phyloP scores from a whole-genome alignment of 2,797 vertebrate species.

The Hyperoplus lanceolatus region DNA sequence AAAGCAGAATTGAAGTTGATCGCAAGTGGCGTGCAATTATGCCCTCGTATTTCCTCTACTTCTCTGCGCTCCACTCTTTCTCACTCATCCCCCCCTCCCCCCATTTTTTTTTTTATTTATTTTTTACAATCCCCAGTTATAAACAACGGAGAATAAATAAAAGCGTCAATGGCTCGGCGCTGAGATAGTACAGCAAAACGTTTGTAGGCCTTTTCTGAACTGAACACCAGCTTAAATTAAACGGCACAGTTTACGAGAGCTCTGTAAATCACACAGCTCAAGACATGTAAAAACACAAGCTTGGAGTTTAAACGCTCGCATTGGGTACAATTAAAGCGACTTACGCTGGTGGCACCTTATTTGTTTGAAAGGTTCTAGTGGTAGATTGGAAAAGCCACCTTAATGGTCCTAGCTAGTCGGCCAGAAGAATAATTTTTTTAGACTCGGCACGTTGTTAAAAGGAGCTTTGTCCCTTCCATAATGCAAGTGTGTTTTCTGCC shows the following conservation, averaged over 20 bases:
- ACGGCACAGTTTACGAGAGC: slow-evolving; percentile 72
- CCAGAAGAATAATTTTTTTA: slow-evolving; percentile 34
- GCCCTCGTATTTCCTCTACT: slow-evolving; percentile 51
- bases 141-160: slow-evolving; percentile 54
- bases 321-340: slow-evolving; percentile 68
- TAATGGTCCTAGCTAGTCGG: slow-evolving; percentile 42
- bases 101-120: not conserved
- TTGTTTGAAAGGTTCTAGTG: slow-evolving; percentile 44
- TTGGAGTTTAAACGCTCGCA: slow-evolving; percentile 59
- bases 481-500: slow-evolving; percentile 39
- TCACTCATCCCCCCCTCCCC: slow-evolving; percentile 13
- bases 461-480: slow-evolving; percentile 16
- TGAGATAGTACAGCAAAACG: slow-evolving; percentile 68
- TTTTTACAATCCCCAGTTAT: slow-evolving; percentile 48
- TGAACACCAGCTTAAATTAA: slow-evolving; percentile 76
- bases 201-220: slow-evolving; percentile 71
- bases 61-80: slow-evolving; percentile 16
- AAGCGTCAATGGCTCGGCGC: slow-evolving; percentile 46
- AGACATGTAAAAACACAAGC: slow-evolving; percentile 63
- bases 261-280: slow-evolving; percentile 70
- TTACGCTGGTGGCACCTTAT: slow-evolving; percentile 55
- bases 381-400: slow-evolving; percentile 48
- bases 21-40: slow-evolving; percentile 65
- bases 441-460: slow-evolving; percentile 54
- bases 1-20: slow-evolving; percentile 67